Evolutionary conservation across 2,888 invertebrate species (phyloP), one percentile per base, ranked within the genome.

Genomic region (Cremastinae sp.): DNA sequence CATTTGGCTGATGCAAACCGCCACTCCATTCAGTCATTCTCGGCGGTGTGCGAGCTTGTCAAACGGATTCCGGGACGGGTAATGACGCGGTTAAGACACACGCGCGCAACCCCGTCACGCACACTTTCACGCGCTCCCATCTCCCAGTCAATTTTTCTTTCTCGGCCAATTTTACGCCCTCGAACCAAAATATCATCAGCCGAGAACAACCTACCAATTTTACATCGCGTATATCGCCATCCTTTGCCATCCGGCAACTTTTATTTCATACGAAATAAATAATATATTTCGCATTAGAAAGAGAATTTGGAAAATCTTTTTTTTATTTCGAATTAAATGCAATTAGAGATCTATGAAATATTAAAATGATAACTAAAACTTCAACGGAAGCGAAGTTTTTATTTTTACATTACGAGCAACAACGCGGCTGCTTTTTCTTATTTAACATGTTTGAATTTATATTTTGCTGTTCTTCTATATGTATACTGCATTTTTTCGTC

Each of bases 1-100:
- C 70, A 62, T 64, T 79, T 41, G 66, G 61, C 80, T 83, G 80
- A 81, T 78, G 81, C 80, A 82, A 83, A 80, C 80, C 78, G 78
- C 78, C 78, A 49, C 76, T 77, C 59, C 80, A 79, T 81, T 81
- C 76, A 79, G 71, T 80, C 80, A 83, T 65, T 61, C 58, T 54
- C 59, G 61, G 66, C 73, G 43, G 20, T 61, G 66, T 49, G 69
- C 68, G 43, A 54, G 53, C 53, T 43, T 18, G 43, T 69, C 69
- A 58, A 68, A 56, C 53, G 8, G 56, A 49, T 41, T 47, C 41
- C 75, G 56, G 34, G 43, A 53, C 53, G 38, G 65, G 51, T 62
- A 70, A 38, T 59, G 59, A 34, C 16, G n/a, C 34, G 16, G 22
- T 36, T 20, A 34, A 61, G 9, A 49, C 41, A 12, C 47, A 56